Evolutionary conservation across 2,113 vertebrate species (phyloP), one percentile per base, ranked within the genome.

Genomic region (Carassius auratus): DNA sequence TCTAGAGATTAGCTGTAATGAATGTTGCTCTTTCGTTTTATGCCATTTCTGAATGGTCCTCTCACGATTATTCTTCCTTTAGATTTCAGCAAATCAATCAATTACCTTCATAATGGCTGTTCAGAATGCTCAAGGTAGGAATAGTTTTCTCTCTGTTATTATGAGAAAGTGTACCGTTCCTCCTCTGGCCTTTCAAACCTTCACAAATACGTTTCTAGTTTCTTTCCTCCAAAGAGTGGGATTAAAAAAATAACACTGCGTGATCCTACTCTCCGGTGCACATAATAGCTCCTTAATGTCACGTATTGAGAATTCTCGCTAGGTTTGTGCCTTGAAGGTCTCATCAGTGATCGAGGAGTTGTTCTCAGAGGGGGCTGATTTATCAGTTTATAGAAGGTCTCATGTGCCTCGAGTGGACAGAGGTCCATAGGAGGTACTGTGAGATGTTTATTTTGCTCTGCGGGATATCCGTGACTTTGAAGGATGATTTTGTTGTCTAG

Each of bases 381-480:
- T 83, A 76, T 84, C 68, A 80, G 81, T 86, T 86, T 64, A 86
- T 55, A 61, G 80, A 83, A 74, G 52, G 69, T 77, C 81, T 85
- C 33, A 17, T 71, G 73, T 75, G 82, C 26, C 61, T 48, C 10
- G 33, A 80, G 50, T 64, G 23, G 50, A 38, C 59, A 26, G 36
- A 14, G 61, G 30, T 73, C 71, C 76, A 78, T 81, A 83, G 30
- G 45, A 76, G 61, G 38, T 48, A 26, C 64, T 81, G 33, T 3
- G 8, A 45, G 42, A 45, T 45, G 42, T 85, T 83, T 85, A 59
- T 87, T 86, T 82, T 68, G 42, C 42, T 45, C 42, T 45, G 42
- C 8, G 42, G 42, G 55, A 84, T 55, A 23, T 52, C 76, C 61
- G 66, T 77, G 87, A 87, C 87, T 86, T 80, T 84, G 66, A 84